phyloP scores from a whole-genome alignment of 2,888 invertebrate species.

The Crematogaster levior region DNA sequence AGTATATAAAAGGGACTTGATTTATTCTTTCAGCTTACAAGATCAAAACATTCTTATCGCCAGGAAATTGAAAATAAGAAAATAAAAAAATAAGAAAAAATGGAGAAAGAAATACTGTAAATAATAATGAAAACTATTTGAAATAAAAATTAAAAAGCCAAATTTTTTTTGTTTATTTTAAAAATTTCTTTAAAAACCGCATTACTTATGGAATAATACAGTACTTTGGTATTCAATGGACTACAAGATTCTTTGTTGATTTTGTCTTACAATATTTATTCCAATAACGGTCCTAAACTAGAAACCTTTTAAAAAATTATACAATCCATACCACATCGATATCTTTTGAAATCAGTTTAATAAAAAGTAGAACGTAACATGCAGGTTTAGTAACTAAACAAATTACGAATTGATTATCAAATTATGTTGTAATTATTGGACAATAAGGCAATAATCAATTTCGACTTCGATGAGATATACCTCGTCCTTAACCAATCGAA shows the following conservation, averaged over 20 bases:
- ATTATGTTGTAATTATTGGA: neutral
- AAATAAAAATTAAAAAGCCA: no score
- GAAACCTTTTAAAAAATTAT: slow-evolving; percentile 45
- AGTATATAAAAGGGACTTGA: no score
- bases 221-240: slow-evolving; percentile 64
- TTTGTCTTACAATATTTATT: slow-evolving; percentile 6
- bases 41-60: no score
- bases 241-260: slow-evolving; percentile 43
- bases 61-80: no score
- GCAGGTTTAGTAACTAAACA: neutral
- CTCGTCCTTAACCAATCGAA: neutral
- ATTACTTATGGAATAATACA: no score
- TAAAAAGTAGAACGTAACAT: slow-evolving; percentile 35
- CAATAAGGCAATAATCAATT: neutral
- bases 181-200: no score
- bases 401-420: neutral
- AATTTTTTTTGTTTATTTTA: no score
- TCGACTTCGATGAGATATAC: neutral
- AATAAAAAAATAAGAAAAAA: no score
- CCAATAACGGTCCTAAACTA: slow-evolving; percentile 32
- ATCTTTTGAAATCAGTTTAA: slow-evolving; percentile 25
- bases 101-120: no score
- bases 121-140: no score
- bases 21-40: no score
- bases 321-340: slow-evolving; percentile 34